Percentiles rank a stretch among this genome's conserved stretches.
These are phyloP conservation scores for Apodemus sylvaticus DNA, from an alignment of 2,113 vertebrate species.

Conservation along the genomic window DNA sequence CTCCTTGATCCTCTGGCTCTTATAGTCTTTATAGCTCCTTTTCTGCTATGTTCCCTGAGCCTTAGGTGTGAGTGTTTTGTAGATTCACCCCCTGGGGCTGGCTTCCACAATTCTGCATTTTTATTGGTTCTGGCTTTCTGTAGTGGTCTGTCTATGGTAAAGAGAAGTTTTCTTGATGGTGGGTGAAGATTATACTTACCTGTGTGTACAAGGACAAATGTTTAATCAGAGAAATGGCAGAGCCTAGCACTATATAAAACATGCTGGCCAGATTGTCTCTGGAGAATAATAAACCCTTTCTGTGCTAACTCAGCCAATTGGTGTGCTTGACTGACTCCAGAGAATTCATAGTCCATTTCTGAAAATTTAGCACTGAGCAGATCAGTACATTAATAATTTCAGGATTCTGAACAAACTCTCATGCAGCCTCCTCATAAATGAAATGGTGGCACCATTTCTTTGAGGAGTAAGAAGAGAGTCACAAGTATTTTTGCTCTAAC, in stretches of 20 bases:
- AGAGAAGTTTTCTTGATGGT: background rate
- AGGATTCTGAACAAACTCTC: conserved; percentile 74
- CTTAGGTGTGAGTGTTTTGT: background rate
- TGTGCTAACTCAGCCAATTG: conserved; percentile 83
- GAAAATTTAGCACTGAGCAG: conserved; percentile 80
- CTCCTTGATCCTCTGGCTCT: background rate
- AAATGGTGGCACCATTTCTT: conserved; percentile 52
- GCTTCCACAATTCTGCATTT: background rate
- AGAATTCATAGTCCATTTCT: conserved; percentile 82
- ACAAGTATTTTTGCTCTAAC: conserved; percentile 45
- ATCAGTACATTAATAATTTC: conserved; percentile 79
- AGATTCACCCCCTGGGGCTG: background rate
- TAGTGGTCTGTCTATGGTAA: background rate
- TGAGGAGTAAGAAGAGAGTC: conserved; percentile 64
- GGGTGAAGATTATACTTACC: background rate
- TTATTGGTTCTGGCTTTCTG: background rate
- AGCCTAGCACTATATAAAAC: conserved; percentile 55
- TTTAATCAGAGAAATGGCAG: conserved; percentile 61
- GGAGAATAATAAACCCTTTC: conserved; percentile 80
- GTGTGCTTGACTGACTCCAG: conserved; percentile 77
- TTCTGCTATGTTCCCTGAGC: background rate
- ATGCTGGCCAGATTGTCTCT: conserved; percentile 77
- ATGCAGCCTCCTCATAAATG: conserved; percentile 59
- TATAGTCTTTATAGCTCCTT: background rate
- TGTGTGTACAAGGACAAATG: background rate